Conservation (phyloP, 2,888 invertebrate species). For the Scaptomyza caliginosa region DNA sequence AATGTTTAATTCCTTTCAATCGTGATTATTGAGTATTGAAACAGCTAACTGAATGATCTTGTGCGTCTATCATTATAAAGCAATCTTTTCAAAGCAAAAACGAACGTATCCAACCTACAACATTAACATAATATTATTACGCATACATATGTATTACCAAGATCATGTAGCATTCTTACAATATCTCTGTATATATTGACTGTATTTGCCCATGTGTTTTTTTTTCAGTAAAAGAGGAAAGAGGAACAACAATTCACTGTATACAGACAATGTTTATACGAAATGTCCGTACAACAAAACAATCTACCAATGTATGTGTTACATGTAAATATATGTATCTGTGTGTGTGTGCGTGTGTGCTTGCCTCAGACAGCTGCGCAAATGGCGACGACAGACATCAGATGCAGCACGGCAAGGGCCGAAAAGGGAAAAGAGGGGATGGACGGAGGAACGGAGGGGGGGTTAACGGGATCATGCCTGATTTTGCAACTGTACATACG, state of each 20-base stretch:
- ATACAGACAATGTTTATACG: constrained; percentile 67
- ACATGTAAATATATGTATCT: constrained; percentile 13
- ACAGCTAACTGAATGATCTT: too few relatives aligned
- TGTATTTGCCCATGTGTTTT: constrained; percentile 39
- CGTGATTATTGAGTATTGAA: too few relatives aligned
- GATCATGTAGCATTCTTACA: constrained; percentile 35
- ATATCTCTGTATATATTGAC: constrained; percentile 25
- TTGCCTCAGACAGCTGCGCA: constrained; percentile 62
- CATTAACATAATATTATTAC: constrained; percentile 3
- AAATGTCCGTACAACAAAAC: constrained; percentile 65
- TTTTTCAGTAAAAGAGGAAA: background rate
- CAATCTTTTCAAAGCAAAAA: too few relatives aligned
- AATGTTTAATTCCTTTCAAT: too few relatives aligned
- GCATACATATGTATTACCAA: background rate
- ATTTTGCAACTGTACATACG: constrained; percentile 67
- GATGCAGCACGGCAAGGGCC: constrained; percentile 46
- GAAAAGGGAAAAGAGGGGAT: background rate
- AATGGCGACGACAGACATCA: constrained; percentile 77
- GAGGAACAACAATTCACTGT: constrained; percentile 40
- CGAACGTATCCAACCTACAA: constrained; percentile 16
- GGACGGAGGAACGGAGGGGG: too few relatives aligned
- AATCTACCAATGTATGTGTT: constrained; percentile 18
- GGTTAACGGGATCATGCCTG: constrained; percentile 4
- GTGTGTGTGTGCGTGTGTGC: constrained; percentile 9
- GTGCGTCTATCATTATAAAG: too few relatives aligned